Evolutionary conservation across 2,797 vertebrate genomes (phyloP), one percentile per base, ranked within the genome.

Genomic region (Cynopterus sphinx): DNA sequence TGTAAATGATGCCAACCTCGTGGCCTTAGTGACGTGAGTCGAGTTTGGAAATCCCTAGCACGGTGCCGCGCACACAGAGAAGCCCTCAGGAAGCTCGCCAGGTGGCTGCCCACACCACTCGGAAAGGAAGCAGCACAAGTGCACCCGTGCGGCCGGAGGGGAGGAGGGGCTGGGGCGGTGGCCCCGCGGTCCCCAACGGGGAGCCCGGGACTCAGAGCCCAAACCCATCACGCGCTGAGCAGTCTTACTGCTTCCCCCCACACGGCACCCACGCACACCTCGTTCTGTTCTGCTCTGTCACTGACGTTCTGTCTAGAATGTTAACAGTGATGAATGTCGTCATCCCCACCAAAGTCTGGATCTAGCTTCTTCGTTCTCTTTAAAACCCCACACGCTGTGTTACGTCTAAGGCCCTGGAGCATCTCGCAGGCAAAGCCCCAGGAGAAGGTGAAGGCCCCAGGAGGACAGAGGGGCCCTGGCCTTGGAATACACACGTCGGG

Each of bases 81-180:
- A 70, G 53, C 53, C 19, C 15, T 39, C 1, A 2, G 31, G 31
- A 16, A 70, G 87, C 51, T 74, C 13, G 16, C 36, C 36, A 49
- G 57, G 36, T 70, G 2, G 10, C 33, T 36, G 12, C 22, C 31
- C 57, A 10, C 6, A 65, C 3, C 75, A 4, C 36, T 5, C 0
- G 51, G 19, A 55, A 28, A 86, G 43, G 22, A 49, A 84, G 68
- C 2, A 3, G 17, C 55, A 15, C 0, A 0, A 13, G 24, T 3
- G 22, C 17, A 9, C 17, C 7, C 1, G 15, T 1, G 39, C 1
- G 15, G 12, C 21, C 8, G 28, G 61, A n/a, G 65, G 5, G 3
- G 0, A 49, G 36, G 41, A 13, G 16, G 0, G 67, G 24, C 4
- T 0, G 4, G 9, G 3, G 19, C 0, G 3, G 4, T 6, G 9